Percentiles rank a stretch among this genome's conserved stretches.
phyloP scores from a whole-genome alignment of 2,888 invertebrate species.

The Teleiodes luculella region DNA sequence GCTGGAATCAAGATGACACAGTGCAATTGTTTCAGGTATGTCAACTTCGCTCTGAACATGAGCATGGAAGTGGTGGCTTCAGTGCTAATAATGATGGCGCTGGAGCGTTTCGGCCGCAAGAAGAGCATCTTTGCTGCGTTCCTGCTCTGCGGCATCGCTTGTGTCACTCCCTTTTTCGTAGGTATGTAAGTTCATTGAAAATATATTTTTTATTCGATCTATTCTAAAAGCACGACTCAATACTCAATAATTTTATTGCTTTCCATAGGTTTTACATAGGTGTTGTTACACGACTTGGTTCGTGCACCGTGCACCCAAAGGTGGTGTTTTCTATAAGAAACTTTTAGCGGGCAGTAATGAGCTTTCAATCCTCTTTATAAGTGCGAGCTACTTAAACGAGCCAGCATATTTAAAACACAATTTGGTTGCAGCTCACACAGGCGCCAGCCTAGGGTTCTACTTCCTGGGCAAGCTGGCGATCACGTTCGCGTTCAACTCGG shows the following conservation, averaged over 20 bases:
- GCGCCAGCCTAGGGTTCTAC: slow-evolving; percentile 62
- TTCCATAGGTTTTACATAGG: too few relatives aligned
- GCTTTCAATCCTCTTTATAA: too few relatives aligned
- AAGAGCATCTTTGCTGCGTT: slow-evolving; percentile 58
- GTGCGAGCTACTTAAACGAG: too few relatives aligned
- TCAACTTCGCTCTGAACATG: slow-evolving; percentile 82
- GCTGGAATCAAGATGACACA: too few relatives aligned
- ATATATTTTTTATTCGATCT: too few relatives aligned
- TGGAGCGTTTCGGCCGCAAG: slow-evolving; percentile 63
- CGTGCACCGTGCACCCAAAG: too few relatives aligned
- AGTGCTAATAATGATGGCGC: slow-evolving; percentile 64
- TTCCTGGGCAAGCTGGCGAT: slow-evolving; percentile 82
- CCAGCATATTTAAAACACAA: too few relatives aligned
- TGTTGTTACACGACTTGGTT: too few relatives aligned
- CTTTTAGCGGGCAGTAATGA: too few relatives aligned
- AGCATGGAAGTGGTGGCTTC: slow-evolving; percentile 70
- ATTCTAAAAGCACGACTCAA: too few relatives aligned
- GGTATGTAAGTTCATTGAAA: slow-evolving; percentile 44
- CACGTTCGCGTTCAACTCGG: slow-evolving; percentile 81
- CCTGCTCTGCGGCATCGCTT: slow-evolving; percentile 55
- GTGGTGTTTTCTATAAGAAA: too few relatives aligned
- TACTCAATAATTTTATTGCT: too few relatives aligned
- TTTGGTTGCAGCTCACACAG: slow-evolving; percentile 40
- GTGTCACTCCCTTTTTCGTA: slow-evolving; percentile 55
- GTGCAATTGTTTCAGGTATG: slow-evolving; percentile 39